Conservation (phyloP, 37 sponge, comb jelly and placozoan species). For the Mnemiopsis leidyi region DNA sequence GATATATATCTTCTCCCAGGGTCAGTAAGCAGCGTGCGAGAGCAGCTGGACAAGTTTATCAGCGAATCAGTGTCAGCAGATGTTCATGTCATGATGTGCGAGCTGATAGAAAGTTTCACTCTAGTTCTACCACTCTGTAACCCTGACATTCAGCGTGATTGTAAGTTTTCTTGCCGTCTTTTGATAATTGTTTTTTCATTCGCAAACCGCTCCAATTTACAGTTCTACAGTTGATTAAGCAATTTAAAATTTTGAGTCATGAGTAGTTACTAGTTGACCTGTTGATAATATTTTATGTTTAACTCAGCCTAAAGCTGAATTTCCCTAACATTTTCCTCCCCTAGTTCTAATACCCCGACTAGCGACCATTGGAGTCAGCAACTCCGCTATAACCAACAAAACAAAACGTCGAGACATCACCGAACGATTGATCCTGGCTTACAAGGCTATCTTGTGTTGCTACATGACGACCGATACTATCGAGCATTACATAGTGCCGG, state of each 20-base stretch:
- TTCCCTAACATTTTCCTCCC: no score
- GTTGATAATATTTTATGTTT: no score
- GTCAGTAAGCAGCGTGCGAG: conserved; percentile 5
- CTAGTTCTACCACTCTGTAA: conserved; percentile 25
- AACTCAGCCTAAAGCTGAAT: no score
- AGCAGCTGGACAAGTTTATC: conserved; percentile 63
- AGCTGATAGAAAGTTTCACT: conserved; percentile 32
- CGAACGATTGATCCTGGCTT: conserved; percentile 31
- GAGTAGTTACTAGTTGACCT: no score
- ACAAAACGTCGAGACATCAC: conserved; percentile 46
- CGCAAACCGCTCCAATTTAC: no score
- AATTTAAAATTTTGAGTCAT: no score
- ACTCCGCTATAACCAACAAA: conserved; percentile 54
- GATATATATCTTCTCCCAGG: conserved; percentile 2
- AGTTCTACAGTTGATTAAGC: no score
- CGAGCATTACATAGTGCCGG: conserved; percentile 51
- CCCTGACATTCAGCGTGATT: conserved; percentile 55
- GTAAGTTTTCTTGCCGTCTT: no score
- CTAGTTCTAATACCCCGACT: conserved; percentile 52
- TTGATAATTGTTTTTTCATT: no score
- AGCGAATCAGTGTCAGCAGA: conserved; percentile 47
- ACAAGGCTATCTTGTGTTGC: conserved; percentile 42
- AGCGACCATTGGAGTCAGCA: conserved; percentile 52
- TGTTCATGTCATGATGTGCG: conserved; percentile 61
- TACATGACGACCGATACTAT: conserved; percentile 37